phyloP scores from a whole-genome alignment of 92 coral and sea anemone species.

The Porites evermanni region DNA sequence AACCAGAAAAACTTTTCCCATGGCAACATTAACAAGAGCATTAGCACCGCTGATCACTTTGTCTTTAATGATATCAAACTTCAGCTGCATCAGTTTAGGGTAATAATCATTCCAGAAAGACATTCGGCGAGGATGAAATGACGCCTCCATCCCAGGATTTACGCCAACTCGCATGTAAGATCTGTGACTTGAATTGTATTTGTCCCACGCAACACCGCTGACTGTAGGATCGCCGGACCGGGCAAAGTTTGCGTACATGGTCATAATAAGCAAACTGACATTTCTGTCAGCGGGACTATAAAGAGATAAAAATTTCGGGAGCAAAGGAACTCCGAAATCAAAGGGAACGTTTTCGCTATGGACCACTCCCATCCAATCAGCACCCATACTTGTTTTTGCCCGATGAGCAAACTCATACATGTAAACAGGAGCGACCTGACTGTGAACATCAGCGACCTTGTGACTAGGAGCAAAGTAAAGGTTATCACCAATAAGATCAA shows the following conservation, averaged over 20 bases:
- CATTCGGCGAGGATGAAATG: slow-evolving; percentile 18
- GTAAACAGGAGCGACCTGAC: slow-evolving; percentile 42
- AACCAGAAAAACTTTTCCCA: not conserved
- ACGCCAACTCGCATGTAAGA: slow-evolving; percentile 62
- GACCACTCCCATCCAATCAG: slow-evolving; percentile 38
- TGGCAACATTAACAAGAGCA: not conserved
- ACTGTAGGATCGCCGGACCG: slow-evolving; percentile 60
- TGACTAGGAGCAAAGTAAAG: slow-evolving; percentile 54
- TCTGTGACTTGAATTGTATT: slow-evolving; percentile 55
- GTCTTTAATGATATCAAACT: slow-evolving; percentile 17
- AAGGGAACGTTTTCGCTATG: slow-evolving; percentile 10
- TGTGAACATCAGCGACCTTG: slow-evolving; percentile 51
- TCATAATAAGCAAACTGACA: slow-evolving; percentile 50
- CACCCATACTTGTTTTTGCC: not conserved
- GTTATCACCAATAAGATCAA: slow-evolving; percentile 48
- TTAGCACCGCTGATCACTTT: not conserved
- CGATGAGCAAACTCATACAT: slow-evolving; percentile 54
- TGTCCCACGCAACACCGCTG: slow-evolving; percentile 62
- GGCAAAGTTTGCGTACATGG: slow-evolving; percentile 57
- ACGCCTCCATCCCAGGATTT: not conserved
- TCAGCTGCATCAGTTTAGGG: slow-evolving; percentile 55
- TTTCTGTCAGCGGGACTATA: slow-evolving; percentile 42
- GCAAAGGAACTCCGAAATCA: not conserved
- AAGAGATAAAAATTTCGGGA: not conserved
- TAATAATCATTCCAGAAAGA: slow-evolving; percentile 76